These are phyloP conservation scores for Taphrorychus bicolor DNA, from an alignment of 2,888 invertebrate genomes.

Conservation along the genomic window DNA sequence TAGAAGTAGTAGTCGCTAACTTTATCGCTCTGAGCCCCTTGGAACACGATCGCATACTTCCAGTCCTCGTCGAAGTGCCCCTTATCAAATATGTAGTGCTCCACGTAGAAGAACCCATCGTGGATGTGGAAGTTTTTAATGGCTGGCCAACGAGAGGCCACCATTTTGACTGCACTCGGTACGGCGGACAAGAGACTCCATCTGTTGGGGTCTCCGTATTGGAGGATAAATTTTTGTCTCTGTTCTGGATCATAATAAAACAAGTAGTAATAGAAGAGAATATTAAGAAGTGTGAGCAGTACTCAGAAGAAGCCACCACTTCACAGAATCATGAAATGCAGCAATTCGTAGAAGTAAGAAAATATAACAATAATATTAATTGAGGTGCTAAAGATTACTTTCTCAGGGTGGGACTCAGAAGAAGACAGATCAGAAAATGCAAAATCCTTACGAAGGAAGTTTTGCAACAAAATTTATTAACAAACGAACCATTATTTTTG, in stretches of 20 bases:
- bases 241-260: not conserved
- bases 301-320: not conserved
- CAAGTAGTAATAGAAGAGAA: not conserved
- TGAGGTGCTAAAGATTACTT: no score
- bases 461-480: no score
- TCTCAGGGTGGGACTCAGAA: no score
- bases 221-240: not conserved
- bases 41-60: conserved; percentile 14
- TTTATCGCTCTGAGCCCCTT: conserved; percentile 11
- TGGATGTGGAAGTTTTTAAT: conserved; percentile 13
- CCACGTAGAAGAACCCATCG: conserved; percentile 12
- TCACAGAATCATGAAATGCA: no score
- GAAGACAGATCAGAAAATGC: no score
- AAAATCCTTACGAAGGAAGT: no score
- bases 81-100: conserved; percentile 11
- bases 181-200: not conserved
- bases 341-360: no score
- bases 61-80: conserved; percentile 14
- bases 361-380: no score
- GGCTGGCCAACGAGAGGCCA: conserved; percentile 3
- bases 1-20: conserved; percentile 13
- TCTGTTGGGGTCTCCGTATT: conserved; percentile 10
- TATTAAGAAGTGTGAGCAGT: no score
- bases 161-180: not conserved
- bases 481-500: no score